Base-by-base conservation (phyloP, 2,888 invertebrate genomes). In the Branchipolynoe longqiensis region DNA sequence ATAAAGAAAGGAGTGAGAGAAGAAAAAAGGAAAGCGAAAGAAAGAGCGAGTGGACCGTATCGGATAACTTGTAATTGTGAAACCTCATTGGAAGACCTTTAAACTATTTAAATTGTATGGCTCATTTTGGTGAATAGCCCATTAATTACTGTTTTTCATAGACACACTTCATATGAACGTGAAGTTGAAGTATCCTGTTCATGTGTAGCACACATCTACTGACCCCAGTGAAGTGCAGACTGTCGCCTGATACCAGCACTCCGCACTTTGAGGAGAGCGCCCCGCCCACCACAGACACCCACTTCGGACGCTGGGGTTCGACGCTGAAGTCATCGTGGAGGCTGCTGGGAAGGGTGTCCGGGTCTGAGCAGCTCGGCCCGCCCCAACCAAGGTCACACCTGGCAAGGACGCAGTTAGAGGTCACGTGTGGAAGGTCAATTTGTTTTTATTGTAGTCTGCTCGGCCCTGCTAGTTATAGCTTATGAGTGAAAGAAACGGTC, bases 171-270 rank as follows among this genome's bases (percentile, higher is more conserved):
- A n/a, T n/a, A n/a, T n/a, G n/a, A n/a, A n/a, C n/a, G n/a, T n/a
- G n/a, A n/a, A n/a, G n/a, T n/a, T n/a, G n/a, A n/a, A n/a, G n/a
- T n/a, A n/a, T n/a, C n/a, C n/a, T n/a, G n/a, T n/a, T n/a, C n/a
- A n/a, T n/a, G n/a, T n/a, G n/a, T n/a, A n/a, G n/a, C n/a, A n/a
- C n/a, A n/a, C n/a, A 54, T 0, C 31, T 31, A 86, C 91, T 87
- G 88, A 94, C 94, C 88, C 93, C 93, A 74, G 90, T 91, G 88
- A 94, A 94, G 89, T 94, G 94, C 22, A 94, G 88, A 25, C 93
- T 92, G 22, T 89, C 87, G 33, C 93, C 93, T n/a, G 93, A 90
- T 2, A 92, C 91, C 48, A 93, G 84, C 0, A 91, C 90, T 8
- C 92, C 90, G 89, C 94, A 94, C 2, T 91, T 90, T 69, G 90